phyloP scores from a whole-genome alignment of 2,888 invertebrate genomes.

The Metallyticus violacea region DNA sequence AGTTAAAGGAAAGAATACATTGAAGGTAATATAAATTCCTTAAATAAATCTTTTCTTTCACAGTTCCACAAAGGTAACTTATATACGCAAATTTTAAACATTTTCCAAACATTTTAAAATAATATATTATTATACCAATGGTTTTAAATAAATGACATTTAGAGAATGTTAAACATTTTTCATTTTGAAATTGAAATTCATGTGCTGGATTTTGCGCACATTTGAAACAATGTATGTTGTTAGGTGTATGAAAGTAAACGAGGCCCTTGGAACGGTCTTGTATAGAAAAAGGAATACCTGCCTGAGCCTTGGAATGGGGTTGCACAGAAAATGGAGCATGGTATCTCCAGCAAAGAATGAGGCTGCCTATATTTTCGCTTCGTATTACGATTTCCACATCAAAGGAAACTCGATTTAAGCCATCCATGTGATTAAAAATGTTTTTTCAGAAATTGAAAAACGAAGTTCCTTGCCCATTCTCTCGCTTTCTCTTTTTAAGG shows the following conservation, averaged over 20 bases:
- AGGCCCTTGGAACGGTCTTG: not conserved
- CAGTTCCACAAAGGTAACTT: too few species aligned
- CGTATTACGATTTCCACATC: not conserved
- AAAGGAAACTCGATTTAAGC: constrained; percentile 10
- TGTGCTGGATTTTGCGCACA: too few species aligned
- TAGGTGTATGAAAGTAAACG: too few species aligned
- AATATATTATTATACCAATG: too few species aligned
- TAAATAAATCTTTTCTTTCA: too few species aligned
- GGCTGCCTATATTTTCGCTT: not conserved
- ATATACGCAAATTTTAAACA: too few species aligned
- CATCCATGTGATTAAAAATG: constrained; percentile 11
- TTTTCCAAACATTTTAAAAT: too few species aligned
- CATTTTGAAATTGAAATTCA: too few species aligned
- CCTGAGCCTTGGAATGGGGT: not conserved
- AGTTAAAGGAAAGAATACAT: too few species aligned
- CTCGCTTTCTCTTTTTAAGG: not conserved
- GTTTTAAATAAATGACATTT: too few species aligned
- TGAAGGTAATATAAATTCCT: too few species aligned
- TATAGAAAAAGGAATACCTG: not conserved
- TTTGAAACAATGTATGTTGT: not conserved
- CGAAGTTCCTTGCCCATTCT: not conserved
- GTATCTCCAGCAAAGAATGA: not conserved
- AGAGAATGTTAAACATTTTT: too few species aligned
- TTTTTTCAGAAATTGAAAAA: not conserved
- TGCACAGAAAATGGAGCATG: not conserved